These are phyloP conservation scores for Hylyphantes graminicola DNA, from an alignment of 1,140 invertebrate species.

Conservation along the genomic window DNA sequence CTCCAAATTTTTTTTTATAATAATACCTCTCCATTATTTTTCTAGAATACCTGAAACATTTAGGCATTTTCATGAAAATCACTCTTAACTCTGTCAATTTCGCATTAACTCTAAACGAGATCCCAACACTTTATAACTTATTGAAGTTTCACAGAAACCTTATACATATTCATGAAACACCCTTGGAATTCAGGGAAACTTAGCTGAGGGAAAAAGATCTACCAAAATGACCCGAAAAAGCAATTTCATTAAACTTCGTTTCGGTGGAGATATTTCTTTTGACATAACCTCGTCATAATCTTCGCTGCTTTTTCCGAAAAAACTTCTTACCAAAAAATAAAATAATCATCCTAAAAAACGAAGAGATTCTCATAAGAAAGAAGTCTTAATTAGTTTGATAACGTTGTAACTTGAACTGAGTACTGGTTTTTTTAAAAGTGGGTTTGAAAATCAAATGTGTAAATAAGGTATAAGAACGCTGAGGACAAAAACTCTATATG, in stretches of 20 bases:
- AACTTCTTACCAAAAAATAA: slow-evolving; percentile 12
- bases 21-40: too few relatives aligned
- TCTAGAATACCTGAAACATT: too few relatives aligned
- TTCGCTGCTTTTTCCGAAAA: slow-evolving; percentile 26
- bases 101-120: too few relatives aligned
- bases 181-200: too few relatives aligned
- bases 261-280: slow-evolving; percentile 29
- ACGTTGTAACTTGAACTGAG: slow-evolving; percentile 1
- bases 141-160: too few relatives aligned
- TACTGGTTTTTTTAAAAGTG: background rate
- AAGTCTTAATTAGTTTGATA: background rate
- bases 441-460: background rate
- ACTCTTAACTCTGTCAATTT: too few relatives aligned
- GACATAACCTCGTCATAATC: slow-evolving; percentile 51
- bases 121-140: too few relatives aligned
- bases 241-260: slow-evolving; percentile 38
- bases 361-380: background rate
- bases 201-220: too few relatives aligned
- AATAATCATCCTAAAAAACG: slow-evolving; percentile 42
- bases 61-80: too few relatives aligned
- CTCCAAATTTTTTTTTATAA: too few relatives aligned
- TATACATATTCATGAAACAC: too few relatives aligned
- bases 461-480: background rate
- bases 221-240: background rate
- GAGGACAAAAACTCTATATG: too few relatives aligned